These are phyloP conservation scores for Falco concolor DNA, from an alignment of 2,797 vertebrate genomes.

Conservation along the genomic window DNA sequence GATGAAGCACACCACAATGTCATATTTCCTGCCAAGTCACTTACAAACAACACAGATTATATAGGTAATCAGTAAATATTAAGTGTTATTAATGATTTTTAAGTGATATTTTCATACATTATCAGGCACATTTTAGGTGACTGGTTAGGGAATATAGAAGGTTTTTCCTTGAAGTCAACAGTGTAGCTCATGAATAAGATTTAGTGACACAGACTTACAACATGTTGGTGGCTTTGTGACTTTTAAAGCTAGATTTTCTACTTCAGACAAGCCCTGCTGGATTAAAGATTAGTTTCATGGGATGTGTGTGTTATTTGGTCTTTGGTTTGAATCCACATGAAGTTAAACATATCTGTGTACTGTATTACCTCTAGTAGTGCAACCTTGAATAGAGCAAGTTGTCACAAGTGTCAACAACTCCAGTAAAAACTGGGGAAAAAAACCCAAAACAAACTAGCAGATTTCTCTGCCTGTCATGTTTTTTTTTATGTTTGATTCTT, in stretches of 20 bases:
- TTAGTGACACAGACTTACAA: background rate
- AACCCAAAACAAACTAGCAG: background rate
- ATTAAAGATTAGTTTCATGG: background rate
- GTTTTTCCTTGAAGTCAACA: background rate
- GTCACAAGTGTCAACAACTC: background rate
- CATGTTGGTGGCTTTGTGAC: background rate
- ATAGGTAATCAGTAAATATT: conserved; percentile 75
- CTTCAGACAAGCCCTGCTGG: background rate
- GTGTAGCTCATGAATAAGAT: background rate
- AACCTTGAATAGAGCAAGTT: background rate
- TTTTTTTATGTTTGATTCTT: background rate
- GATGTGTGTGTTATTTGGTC: background rate
- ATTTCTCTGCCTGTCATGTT: background rate
- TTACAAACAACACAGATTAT: conserved; percentile 79
- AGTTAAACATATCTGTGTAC: background rate
- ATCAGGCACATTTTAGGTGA: background rate
- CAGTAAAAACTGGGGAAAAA: background rate
- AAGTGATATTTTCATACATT: background rate
- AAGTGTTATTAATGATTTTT: background rate
- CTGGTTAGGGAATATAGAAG: background rate
- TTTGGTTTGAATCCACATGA: background rate
- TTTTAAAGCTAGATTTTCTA: background rate
- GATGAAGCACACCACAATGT: conserved; percentile 74
- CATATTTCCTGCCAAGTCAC: conserved; percentile 77
- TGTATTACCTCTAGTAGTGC: background rate